A percentile compares a stretch with the other conserved stretches of the same genome.
phyloP scores from a whole-genome alignment of 1,140 invertebrate genomes.

The Thrips palmi region DNA sequence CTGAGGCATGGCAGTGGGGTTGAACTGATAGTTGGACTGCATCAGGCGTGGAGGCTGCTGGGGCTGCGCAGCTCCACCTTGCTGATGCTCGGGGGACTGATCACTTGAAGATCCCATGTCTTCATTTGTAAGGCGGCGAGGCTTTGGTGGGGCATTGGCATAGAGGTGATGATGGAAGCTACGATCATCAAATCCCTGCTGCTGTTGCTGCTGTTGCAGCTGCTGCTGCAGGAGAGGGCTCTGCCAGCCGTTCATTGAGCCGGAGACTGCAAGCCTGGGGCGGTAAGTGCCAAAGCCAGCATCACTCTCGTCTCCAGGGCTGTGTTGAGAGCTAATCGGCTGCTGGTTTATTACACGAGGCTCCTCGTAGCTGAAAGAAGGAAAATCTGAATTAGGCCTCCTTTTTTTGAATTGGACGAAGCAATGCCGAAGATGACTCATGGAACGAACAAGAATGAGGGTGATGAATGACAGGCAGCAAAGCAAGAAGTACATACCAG shows the following conservation, averaged over 20 bases:
- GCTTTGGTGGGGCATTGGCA: slow-evolving; percentile 76
- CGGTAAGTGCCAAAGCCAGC: slow-evolving; percentile 30
- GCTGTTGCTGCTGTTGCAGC: slow-evolving; percentile 19
- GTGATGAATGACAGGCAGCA: too few relatives aligned
- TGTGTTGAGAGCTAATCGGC: background rate
- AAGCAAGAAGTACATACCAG: too few relatives aligned
- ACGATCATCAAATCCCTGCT: slow-evolving; percentile 17
- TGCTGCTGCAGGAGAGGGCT: slow-evolving; percentile 20
- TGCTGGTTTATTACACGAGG: slow-evolving; percentile 11
- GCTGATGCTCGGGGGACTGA: background rate
- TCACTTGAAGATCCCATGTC: too few relatives aligned
- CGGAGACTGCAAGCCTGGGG: background rate
- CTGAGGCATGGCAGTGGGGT: background rate
- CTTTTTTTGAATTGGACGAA: too few relatives aligned
- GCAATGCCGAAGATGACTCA: too few relatives aligned
- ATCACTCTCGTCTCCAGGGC: slow-evolving; percentile 16
- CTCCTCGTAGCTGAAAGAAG: slow-evolving; percentile 16
- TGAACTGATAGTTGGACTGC: slow-evolving; percentile 7
- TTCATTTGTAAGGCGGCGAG: slow-evolving; percentile 37
- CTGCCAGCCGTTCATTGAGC: background rate
- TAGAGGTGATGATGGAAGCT: slow-evolving; percentile 46
- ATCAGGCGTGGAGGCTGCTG: slow-evolving; percentile 14
- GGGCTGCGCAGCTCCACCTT: slow-evolving; percentile 15
- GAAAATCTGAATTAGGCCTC: too few relatives aligned
- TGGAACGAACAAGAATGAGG: too few relatives aligned